Base-by-base conservation (phyloP, 2,797 vertebrate genomes). In the Dipus sagitta region DNA sequence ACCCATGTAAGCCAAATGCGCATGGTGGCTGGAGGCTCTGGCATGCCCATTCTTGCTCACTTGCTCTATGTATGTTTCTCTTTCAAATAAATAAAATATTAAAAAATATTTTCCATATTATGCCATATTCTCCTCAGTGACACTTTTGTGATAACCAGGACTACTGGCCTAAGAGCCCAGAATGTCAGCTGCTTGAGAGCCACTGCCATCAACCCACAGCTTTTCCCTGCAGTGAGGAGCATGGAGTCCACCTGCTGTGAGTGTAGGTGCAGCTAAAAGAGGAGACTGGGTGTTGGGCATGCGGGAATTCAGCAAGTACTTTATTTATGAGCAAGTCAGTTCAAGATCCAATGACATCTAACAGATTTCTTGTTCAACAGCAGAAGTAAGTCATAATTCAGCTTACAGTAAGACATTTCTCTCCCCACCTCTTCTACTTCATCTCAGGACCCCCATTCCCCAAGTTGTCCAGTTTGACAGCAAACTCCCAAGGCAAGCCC, bases 281-380 rank as follows among this genome's bases (percentile, higher is more conserved):
- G 65, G 42, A 93, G 75, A 74, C 1, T 26, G 54, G 42, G 12
- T 7, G 28, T 1, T 60, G 88, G 62, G 20, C 7, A 47, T 11
- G 6, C 0, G 54, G 13, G 13, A 30, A 10, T 30, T 15, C 68
- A 30, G 14, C 47, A 34, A 70, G 0, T 13, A 62, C 68, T 92
- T 88, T 93, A 86, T 74, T 82, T 74, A 38, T 42, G 3, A 54
- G 54, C 30, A 38, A 88, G 90, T 24, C 78, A 77, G 14, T 64
- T 74, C 28, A 68, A 74, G 83, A 38, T 13, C 52, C 62, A 76
- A 76, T 76, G 62, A 67, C 24, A n/a, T 82, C 54, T 84, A 58
- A 47, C 54, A 72, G 83, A 71, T 78, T 71, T 30, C 21, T 28
- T 1, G 23, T 64, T 34, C n/a, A 62, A 54, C 0, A 71, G 54